Base-by-base conservation (phyloP, 2,797 vertebrate species). In the Bradypodion ventrale region DNA sequence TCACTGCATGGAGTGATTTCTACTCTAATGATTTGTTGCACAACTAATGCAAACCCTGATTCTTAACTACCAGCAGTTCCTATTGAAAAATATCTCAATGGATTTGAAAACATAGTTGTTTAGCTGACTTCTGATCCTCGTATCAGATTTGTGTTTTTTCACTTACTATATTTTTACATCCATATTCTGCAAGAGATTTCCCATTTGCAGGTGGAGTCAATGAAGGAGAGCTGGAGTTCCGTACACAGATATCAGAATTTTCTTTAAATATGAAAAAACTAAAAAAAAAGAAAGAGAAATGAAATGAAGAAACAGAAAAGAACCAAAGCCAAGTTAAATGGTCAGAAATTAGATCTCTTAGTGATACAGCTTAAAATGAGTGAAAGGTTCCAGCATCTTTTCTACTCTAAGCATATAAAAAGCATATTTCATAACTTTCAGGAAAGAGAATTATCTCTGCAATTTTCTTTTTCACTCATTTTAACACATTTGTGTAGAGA, bases 121-220 rank as follows among this genome's bases (percentile, higher is more conserved):
- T 15, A 56, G 52, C 19, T 56, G 46, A 46, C 46, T 56, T 56
- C 52, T 40, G 44, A 63, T 19, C 8, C 1, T 78, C 32, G 29
- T 46, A 84, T 62, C 66, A 72, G 49, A 49, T 49, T 16, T 80
- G 44, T 44, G 62, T 32, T 21, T 79, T 83, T 88, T 86, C 88
- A 92, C 94, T 96, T 93, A 96, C 94, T 77, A 0, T 89, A 87
- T 83, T 86, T 91, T 0, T 46, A 90, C 89, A 91, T 92, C 49
- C 88, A 32, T 37, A 83, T 75, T 88, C 88, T 76, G 74, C 83
- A 90, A 90, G 59, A 32, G 83, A 84, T 80, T 92, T 85, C n/a
- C 44, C 81, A 88, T 92, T 46, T 69, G 91, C 90, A 49, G 82
- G 83, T 72, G 79, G 75, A 63, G 1, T 82, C 59, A 89, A 85